These are phyloP conservation scores for Enteromius trimaculatus DNA, from an alignment of 2,797 vertebrate species.

Conservation along the genomic window DNA sequence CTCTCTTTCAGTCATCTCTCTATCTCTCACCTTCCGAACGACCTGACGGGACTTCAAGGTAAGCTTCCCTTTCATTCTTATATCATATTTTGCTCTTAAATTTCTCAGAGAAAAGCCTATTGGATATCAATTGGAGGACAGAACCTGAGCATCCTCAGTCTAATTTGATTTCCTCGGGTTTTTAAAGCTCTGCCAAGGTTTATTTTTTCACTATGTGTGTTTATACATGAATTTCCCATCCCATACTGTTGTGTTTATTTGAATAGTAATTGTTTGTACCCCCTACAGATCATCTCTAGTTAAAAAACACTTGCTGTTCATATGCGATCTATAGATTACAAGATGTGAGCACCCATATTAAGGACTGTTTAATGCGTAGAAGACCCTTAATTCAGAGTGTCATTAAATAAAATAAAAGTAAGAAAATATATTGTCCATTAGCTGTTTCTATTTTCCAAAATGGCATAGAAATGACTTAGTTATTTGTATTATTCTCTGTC, in stretches of 20 bases:
- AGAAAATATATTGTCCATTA: neutral
- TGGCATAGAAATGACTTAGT: neutral
- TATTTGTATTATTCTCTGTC: neutral
- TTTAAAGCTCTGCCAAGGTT: neutral
- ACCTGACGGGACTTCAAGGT: conserved; percentile 91
- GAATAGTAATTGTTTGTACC: neutral
- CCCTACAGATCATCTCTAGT: conserved; percentile 53
- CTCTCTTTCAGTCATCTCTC: conserved; percentile 85
- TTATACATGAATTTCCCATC: neutral
- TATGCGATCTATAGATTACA: conserved; percentile 4
- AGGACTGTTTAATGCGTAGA: neutral
- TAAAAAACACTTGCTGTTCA: conserved; percentile 1
- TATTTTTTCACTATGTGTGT: conserved; percentile 6
- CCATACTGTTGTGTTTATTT: neutral
- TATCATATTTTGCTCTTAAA: neutral
- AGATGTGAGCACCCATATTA: neutral
- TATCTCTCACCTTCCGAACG: conserved; percentile 85
- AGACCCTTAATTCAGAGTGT: neutral
- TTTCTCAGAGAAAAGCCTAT: neutral
- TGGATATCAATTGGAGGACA: conserved; percentile 1
- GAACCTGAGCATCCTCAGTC: conserved; percentile 19
- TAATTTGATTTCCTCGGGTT: neutral
- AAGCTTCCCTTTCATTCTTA: conserved; percentile 67
- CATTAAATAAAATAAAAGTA: neutral
- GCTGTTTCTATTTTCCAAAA: neutral